Evolutionary conservation across 2,113 vertebrate genomes (phyloP), one percentile per base, ranked within the genome.

Genomic region (Clarias macrocephalus): DNA sequence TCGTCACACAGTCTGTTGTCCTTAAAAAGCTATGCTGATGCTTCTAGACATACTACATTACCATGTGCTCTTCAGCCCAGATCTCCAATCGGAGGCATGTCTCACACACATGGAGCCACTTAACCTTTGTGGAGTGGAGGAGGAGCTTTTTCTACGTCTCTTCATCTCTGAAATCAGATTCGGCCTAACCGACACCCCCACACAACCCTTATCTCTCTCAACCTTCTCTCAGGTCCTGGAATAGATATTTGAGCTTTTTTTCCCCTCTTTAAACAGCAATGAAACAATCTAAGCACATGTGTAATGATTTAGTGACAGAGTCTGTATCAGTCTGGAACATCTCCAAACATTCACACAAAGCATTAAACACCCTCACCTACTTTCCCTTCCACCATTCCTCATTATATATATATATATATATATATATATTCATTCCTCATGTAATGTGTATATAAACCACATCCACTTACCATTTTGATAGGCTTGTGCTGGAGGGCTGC

Each of bases 401-500:
- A 65, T 33, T 52, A n/a, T 54, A 76, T 60, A 76, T 13, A 7
- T 48, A 48, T 48, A 48, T 48, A 48, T 42, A 37, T 37, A 42
- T 42, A 42, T 42, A n/a, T 48, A 48, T 48, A 48, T n/a, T n/a
- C n/a, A 42, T 42, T 42, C 48, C 7, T 48, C 48, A 82, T n/a
- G 52, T 23, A 48, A 84, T 19, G 56, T n/a, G 25, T 48, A 5
- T 48, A 68, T 54, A 80, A 2, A 77, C 52, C 65, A 30, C 37
- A 23, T 30, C 23, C 7, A 7, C 88, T 93, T 93, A 93, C 97
- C 97, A 98, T 97, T 92, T 96, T 96, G 92, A 98, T 96, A 54
- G 97, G 97, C 92, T 96, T 97, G 80, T 95, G 95, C 25, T 86
- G 92, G 57, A 98, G 96, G 91, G 97, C 96, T 0, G 93, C 93